Evolutionary conservation across 2,113 vertebrate genomes (phyloP).

Genomic region (Oxyruncus cristatus): DNA sequence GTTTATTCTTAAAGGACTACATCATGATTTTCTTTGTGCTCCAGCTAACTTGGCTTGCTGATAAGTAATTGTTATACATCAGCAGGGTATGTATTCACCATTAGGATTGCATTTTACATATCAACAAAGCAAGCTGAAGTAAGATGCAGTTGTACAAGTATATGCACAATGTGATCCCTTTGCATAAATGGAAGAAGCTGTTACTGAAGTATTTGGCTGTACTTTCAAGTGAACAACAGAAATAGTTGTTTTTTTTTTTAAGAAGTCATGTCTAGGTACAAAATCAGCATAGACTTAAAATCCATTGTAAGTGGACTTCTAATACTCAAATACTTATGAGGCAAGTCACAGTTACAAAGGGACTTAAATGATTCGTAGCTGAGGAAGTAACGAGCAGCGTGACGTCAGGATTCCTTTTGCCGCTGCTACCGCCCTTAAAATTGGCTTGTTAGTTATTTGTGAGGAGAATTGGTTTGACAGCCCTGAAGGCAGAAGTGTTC

Average conservation of each 20-base stretch:
- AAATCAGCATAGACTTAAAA: background rate
- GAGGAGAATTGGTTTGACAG: background rate
- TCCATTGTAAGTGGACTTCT: background rate
- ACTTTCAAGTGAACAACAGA: background rate
- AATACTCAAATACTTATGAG: background rate
- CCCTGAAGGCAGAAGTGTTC: background rate
- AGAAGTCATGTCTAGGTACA: background rate
- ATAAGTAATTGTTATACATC: background rate
- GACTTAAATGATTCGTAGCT: background rate
- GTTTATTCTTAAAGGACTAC: background rate
- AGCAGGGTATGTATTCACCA: background rate
- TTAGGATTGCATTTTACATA: background rate
- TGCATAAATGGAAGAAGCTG: background rate
- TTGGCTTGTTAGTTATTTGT: background rate
- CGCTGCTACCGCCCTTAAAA: background rate
- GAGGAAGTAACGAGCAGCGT: background rate
- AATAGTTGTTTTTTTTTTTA: background rate
- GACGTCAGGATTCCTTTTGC: background rate
- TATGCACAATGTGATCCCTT: background rate
- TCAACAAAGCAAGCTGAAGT: background rate
- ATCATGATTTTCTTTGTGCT: background rate
- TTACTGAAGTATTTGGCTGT: background rate
- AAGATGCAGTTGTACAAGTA: background rate
- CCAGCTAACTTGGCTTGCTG: background rate
- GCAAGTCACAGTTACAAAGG: background rate